Evolutionary conservation across 1,140 invertebrate genomes (phyloP), one percentile per base, ranked within the genome.

Genomic region (Coenobita brevimanus): DNA sequence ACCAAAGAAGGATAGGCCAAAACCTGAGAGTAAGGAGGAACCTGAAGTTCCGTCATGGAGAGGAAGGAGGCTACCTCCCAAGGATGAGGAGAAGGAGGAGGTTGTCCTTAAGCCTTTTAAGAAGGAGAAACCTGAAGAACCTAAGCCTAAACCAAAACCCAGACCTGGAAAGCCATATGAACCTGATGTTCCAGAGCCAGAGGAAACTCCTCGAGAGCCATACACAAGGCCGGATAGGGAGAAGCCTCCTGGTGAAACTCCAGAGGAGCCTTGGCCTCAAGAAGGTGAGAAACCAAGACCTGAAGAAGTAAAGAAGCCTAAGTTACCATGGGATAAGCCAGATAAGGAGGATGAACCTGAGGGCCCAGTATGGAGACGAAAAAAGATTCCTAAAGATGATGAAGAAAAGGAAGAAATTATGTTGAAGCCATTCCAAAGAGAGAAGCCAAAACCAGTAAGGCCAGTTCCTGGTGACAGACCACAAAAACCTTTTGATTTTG

Each of bases 321-420:
- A 43, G 1, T 67, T 64, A 15, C 38, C 38, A 24, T 13, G 62
- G 6, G 46, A 67, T 69, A 75, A 73, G 36, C 46, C 64, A 30
- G 36, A 36, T 1, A 50, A 27, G 46, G 46, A 50, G 17, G 46
- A 50, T 50, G 46, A 50, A 50, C 46, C 46, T 8, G 46, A 50
- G 17, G 6, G 6, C 17, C 71, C 54, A 3, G 24, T 17, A 10
- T 84, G 46, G 54, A 24, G 69, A 67, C 33, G 79, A 1, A 67
- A 43, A 24, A 67, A 60, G 27, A 13, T 67, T n/a, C 79, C 62
- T 50, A 43, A 27, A 2, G 69, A 88, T 50, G 78, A 89, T 17
- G 17, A 90, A 91, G 81, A 91, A 89, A 83, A 91, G 90, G 73
- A 88, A 71, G 54, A 50, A 6, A 64, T 90, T n/a, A 27, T 38